Base-by-base conservation (phyloP, 92 coral and sea anemone species). In the Micromussa lordhowensis region DNA sequence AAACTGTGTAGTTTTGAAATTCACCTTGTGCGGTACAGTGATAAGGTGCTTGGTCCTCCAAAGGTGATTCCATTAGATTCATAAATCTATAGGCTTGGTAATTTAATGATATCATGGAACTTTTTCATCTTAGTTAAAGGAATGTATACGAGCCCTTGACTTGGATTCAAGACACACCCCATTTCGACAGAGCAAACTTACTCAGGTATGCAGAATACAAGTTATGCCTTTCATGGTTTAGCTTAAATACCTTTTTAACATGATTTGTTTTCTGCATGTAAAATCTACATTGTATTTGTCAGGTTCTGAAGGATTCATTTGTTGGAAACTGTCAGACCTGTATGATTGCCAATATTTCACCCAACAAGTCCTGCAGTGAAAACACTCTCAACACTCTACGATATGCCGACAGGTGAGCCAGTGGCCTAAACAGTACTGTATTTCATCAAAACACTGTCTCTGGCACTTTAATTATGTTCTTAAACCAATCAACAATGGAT, bases 281-380 rank as follows among this genome's bases (percentile, higher is more conserved):
- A n/a, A n/a, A n/a, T 14, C 32, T 64, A 13, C 2, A 5, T 22
- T 15, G 1, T 49, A 26, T 38, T 9, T 35, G 22, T 44, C 73
- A 95, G 98, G 98, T 95, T 35, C 80, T 96, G 71, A 96, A 96
- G 64, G 96, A 94, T 76, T 96, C 96, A 31, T 96, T 96, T 81
- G 89, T 96, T 54, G 98, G 98, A 31, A 93, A 94, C 85, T 92
- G 95, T 86, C 96, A 90, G 66, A 96, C 98, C 19, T 95, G 98
- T 73, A 95, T 95, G 98, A 95, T 95, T 68, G 98, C 98, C 28
- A 95, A 94, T 70, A 94, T 95, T 51, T 95, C 98, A 40, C 98
- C 98, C 36, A 92, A 89, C 83, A 82, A 87, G 63, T 95, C 95
- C n/a, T 89, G 94, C 35, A 89, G 95, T 68, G 98, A 95, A 79